Evolutionary conservation across 2,113 vertebrate species (phyloP).

Genomic region (Melanocharis versteri): DNA sequence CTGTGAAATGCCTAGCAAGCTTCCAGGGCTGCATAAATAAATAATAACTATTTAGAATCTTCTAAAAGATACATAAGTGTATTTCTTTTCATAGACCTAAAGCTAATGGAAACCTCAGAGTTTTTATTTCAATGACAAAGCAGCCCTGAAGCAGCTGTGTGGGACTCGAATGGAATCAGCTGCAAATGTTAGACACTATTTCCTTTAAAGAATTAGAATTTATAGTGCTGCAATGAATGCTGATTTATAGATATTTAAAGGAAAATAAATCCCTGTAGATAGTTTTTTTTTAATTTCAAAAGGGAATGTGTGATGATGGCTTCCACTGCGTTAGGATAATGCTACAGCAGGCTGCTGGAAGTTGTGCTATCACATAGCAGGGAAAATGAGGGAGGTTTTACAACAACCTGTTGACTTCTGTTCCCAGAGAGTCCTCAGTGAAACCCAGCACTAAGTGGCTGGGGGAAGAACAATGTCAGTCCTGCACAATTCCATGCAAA

Average conservation of each 20-base stretch:
- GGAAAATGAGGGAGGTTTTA: background rate
- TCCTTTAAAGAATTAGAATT: slow-evolving; percentile 64
- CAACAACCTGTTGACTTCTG: background rate
- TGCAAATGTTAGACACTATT: background rate
- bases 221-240: slow-evolving; percentile 47
- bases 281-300: slow-evolving; percentile 25
- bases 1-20: background rate
- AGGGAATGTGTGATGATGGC: slow-evolving; percentile 3
- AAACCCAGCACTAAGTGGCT: background rate
- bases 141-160: slow-evolving; percentile 36
- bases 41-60: slow-evolving; percentile 46
- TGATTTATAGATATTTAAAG: slow-evolving; percentile 48
- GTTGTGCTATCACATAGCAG: background rate
- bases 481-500: background rate
- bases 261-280: slow-evolving; percentile 26
- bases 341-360: background rate
- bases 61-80: slow-evolving; percentile 52
- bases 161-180: slow-evolving; percentile 42
- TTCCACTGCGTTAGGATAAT: slow-evolving; percentile 1
- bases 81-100: slow-evolving; percentile 58
- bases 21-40: slow-evolving; percentile 45
- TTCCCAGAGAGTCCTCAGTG: background rate
- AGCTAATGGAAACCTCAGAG: slow-evolving; percentile 54
- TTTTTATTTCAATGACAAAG: slow-evolving; percentile 57
- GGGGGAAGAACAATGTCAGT: background rate